Evolutionary conservation across 2,797 vertebrate genomes (phyloP).

Genomic region (Halcyon smyrnensis): DNA sequence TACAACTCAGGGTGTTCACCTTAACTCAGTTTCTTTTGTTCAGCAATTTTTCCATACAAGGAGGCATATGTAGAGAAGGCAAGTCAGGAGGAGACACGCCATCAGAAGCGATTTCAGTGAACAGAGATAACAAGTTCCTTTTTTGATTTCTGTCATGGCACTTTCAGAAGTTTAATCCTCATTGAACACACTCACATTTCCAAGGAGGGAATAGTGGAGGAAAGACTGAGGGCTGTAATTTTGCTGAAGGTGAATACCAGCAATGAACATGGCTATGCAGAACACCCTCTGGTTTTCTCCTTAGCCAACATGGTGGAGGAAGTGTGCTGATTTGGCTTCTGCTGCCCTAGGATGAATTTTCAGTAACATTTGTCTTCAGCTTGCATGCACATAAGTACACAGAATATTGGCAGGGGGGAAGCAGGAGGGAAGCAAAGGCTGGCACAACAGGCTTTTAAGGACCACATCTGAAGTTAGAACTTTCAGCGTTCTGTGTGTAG

Average conservation of each 20-base stretch:
- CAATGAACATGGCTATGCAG: not conserved
- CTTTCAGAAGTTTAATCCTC: not conserved
- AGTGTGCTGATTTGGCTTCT: not conserved
- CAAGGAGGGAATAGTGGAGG: not conserved
- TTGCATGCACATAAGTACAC: rapidly evolving
- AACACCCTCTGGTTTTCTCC: not conserved
- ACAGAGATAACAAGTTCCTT: not conserved
- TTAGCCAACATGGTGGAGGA: not conserved
- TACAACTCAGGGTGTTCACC: conserved; percentile 39
- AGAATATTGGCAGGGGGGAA: no score
- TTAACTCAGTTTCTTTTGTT: conserved; percentile 52
- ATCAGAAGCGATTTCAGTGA: not conserved
- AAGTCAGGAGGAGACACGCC: not conserved
- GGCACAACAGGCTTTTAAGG: not conserved
- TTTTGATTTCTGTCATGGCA: not conserved
- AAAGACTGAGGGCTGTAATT: not conserved
- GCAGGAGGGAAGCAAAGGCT: not conserved
- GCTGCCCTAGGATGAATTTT: not conserved
- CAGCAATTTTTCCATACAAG: not conserved
- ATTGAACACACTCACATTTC: not conserved
- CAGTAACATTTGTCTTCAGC: not conserved
- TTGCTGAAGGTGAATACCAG: not conserved
- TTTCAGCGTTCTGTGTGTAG: not conserved
- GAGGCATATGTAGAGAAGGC: not conserved
- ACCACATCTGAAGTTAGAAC: not conserved